Conservation (phyloP, 2,888 invertebrate species). For the Synanthedon myopaeformis region DNA sequence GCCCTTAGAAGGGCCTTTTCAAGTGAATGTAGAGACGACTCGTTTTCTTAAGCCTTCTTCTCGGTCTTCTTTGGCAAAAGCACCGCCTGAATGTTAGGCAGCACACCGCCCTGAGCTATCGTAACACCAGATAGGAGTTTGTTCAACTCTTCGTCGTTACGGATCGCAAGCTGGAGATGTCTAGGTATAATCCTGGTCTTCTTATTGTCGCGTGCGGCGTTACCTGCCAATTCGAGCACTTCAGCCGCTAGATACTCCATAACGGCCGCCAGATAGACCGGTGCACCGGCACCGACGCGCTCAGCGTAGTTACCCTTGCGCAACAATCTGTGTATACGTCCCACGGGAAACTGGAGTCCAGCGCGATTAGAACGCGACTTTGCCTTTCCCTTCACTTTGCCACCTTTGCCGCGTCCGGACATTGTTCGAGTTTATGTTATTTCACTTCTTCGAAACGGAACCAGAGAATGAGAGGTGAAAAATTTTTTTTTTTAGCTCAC, state of each 20-base stretch:
- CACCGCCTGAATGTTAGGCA: too few species aligned
- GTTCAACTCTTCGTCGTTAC: too few species aligned
- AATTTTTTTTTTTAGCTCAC: background rate
- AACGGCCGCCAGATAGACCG: constrained; percentile 38
- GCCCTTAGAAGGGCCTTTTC: constrained; percentile 13
- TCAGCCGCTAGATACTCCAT: constrained; percentile 75
- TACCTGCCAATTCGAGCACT: constrained; percentile 75
- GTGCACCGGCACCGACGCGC: constrained; percentile 66
- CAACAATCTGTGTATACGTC: constrained; percentile 70
- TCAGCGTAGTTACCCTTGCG: constrained; percentile 74
- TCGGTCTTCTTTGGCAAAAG: constrained; percentile 77
- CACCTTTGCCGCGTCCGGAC: constrained; percentile 22
- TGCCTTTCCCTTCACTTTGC: constrained; percentile 52
- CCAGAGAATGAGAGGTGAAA: background rate
- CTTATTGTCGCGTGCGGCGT: constrained; percentile 77
- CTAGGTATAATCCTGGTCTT: constrained; percentile 81
- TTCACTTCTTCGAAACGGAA: background rate
- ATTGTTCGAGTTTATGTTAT: constrained; percentile 3
- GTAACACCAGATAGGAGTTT: too few species aligned
- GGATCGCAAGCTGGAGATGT: constrained; percentile 82
- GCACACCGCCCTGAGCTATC: too few species aligned
- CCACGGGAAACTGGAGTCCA: constrained; percentile 72
- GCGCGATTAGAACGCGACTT: constrained; percentile 68
- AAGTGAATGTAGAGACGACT: background rate
- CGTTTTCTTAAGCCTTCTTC: constrained; percentile 7